Conservation (phyloP, 1,140 invertebrate species). For the Lepeophtheirus salmonis region DNA sequence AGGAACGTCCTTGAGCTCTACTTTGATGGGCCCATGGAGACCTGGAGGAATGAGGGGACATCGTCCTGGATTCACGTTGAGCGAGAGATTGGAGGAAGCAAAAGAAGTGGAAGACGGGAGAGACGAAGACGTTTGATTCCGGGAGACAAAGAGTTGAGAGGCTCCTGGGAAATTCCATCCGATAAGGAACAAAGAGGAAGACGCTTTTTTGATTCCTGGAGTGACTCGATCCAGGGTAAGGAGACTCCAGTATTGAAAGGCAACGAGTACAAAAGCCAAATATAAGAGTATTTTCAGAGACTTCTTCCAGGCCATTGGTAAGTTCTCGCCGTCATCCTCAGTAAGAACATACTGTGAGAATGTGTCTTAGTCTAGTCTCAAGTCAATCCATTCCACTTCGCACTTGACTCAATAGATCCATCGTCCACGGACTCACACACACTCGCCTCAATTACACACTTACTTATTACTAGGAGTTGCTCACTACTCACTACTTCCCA, state of each 20-base stretch:
- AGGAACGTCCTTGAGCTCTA: constrained; percentile 1
- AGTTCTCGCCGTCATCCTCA: neutral
- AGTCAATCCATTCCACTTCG: no score
- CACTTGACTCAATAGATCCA: no score
- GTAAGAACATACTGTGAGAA: neutral
- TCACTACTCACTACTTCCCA: no score
- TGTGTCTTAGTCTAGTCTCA: neutral
- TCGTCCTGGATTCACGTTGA: no score
- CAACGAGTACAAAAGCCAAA: neutral
- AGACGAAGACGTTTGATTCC: neutral
- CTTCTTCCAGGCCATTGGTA: neutral
- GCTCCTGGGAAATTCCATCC: neutral
- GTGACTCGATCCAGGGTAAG: neutral
- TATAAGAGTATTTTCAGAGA: neutral
- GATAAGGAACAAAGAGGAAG: neutral
- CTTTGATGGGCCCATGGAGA: constrained; percentile 13
- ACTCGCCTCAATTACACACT: no score
- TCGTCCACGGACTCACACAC: no score
- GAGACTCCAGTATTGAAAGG: neutral
- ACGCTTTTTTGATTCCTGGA: no score
- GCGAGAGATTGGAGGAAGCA: no score
- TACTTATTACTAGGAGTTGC: no score
- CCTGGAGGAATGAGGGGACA: constrained; percentile 16
- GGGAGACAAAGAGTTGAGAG: neutral
- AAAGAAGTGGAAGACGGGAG: neutral